Conservation (phyloP, 2,797 vertebrate species). For the Gorsachius magnificus region DNA sequence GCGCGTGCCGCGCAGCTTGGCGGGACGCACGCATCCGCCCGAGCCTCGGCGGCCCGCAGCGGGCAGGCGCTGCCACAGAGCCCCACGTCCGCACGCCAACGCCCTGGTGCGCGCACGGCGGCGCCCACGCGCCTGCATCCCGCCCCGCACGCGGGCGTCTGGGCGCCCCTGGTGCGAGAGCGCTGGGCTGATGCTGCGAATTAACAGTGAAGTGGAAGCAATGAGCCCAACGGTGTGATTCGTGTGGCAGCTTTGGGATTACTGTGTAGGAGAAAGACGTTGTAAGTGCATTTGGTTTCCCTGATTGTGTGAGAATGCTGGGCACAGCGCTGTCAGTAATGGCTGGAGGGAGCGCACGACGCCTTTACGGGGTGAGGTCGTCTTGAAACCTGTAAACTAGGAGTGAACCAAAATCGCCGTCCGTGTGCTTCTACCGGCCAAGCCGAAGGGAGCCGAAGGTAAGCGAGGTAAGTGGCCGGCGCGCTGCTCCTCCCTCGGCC, state of each 20-base stretch:
- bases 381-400: not conserved
- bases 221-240: accelerated
- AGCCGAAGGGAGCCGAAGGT: not conserved
- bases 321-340: not conserved
- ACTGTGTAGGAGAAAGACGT: not conserved
- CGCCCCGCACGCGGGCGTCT: accelerated
- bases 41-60: not conserved
- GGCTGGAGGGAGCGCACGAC: not conserved
- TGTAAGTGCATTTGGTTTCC: not conserved
- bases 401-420: not conserved
- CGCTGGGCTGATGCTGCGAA: accelerated
- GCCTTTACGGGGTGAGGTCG: not conserved
- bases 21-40: not conserved
- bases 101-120: not conserved
- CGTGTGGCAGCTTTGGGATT: accelerated
- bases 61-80: not conserved
- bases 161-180: accelerated
- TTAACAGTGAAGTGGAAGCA: accelerated
- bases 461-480: constrained; percentile 18
- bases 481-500: not conserved
- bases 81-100: accelerated
- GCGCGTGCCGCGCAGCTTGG: not conserved
- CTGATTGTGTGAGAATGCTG: not conserved
- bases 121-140: accelerated
- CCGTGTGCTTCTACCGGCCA: not conserved